These are phyloP conservation scores for Shargacucullia verbasci DNA, from an alignment of 2,888 invertebrate species.

Conservation along the genomic window DNA sequence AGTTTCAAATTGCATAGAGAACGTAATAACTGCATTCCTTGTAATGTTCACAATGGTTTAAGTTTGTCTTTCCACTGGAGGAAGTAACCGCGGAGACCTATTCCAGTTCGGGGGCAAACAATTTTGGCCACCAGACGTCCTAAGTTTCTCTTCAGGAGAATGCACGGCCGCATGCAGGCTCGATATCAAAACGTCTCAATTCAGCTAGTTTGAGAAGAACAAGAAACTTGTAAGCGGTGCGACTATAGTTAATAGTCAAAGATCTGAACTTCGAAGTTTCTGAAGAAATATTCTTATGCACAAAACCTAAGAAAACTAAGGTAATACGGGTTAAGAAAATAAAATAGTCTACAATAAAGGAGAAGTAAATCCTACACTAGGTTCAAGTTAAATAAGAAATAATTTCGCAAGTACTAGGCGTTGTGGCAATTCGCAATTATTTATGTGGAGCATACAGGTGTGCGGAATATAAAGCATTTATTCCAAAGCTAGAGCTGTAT, in stretches of 20 bases:
- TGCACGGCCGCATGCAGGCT: constrained; percentile 59
- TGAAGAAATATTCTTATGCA: constrained; percentile 10
- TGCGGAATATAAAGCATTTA: constrained; percentile 59
- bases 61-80: constrained; percentile 68
- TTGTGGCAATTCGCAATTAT: constrained; percentile 55
- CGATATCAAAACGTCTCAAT: constrained; percentile 61
- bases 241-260: constrained; percentile 8
- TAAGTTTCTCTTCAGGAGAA: constrained; percentile 61
- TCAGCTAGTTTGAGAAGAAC: constrained; percentile 59
- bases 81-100: constrained; percentile 61
- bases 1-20: constrained; percentile 62
- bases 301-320: constrained; percentile 9
- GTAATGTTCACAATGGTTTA: constrained; percentile 69
- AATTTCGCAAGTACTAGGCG: constrained; percentile 45
- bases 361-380: constrained; percentile 25
- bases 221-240: constrained; percentile 53
- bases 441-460: constrained; percentile 61
- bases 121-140: constrained; percentile 53
- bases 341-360: constrained; percentile 21
- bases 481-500: constrained; percentile 44
- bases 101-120: constrained; percentile 65
- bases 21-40: constrained; percentile 63
- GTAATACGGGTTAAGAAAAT: constrained; percentile 5
- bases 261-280: constrained; percentile 6
- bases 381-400: constrained; percentile 35